phyloP scores from a whole-genome alignment of 1,140 invertebrate genomes.

The Brachionus manjavacas region DNA sequence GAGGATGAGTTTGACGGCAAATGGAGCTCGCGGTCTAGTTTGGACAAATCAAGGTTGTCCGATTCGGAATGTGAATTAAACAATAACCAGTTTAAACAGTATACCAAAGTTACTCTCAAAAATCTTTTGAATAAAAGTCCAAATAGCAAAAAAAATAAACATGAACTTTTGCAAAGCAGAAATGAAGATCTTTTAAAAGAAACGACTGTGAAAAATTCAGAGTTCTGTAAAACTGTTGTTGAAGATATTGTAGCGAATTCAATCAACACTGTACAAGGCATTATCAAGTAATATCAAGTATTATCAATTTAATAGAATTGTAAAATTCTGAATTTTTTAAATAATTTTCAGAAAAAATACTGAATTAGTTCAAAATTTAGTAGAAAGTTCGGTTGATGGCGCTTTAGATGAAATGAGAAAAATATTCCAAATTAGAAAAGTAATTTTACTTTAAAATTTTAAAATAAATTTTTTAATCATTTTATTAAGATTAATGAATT shows the following conservation, averaged over 20 bases:
- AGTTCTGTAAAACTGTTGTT: background rate
- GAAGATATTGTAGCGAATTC: background rate
- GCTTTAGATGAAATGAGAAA: background rate
- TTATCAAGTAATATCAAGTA: background rate
- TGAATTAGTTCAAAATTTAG: background rate
- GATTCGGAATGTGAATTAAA: background rate
- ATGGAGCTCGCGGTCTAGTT: background rate
- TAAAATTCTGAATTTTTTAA: background rate
- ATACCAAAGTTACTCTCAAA: conserved; percentile 30
- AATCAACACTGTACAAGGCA: background rate
- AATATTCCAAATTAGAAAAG: background rate
- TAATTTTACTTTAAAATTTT: background rate
- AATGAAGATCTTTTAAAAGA: background rate
- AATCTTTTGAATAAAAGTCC: conserved; percentile 23
- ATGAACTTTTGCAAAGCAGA: background rate
- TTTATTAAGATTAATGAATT: background rate
- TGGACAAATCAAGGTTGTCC: background rate
- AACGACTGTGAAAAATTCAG: background rate
- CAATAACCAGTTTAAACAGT: conserved; percentile 10
- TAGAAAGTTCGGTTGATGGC: background rate
- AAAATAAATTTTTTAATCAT: background rate
- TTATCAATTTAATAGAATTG: background rate
- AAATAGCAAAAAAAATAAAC: background rate
- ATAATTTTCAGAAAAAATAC: background rate
- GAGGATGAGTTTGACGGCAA: background rate